Evolutionary conservation across 1,140 invertebrate species (phyloP), one percentile per base, ranked within the genome.

Genomic region (Leucophenga varia): DNA sequence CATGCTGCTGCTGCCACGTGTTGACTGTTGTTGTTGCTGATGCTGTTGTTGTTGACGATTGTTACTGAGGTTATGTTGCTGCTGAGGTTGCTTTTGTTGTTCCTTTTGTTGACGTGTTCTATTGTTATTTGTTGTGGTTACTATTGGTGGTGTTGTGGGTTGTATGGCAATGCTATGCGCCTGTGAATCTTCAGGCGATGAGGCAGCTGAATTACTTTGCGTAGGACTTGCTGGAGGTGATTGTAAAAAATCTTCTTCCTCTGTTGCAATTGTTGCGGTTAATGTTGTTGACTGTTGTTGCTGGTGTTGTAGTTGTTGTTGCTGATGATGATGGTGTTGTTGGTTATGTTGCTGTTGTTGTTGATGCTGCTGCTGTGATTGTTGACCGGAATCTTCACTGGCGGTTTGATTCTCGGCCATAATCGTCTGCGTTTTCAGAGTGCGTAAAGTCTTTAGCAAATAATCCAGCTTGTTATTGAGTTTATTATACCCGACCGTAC

Each of bases 321-420:
- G 54, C 30, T 49, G 46, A 21, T 53, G 57, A 13, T 56, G 52
- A 19, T 57, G 59, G 13, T 60, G 67, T 16, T 70, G 56, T 4
- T 57, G 55, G 8, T 68, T 54, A 51, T 47, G 59, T 0, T 61
- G 55, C 3, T 61, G 54, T 12, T 64, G 57, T 6, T 69, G 68
- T n/a, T 65, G 61, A 9, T 72, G 61, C 14, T 67, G 57, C 25
- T 69, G 56, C 28, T 63, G 55, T 63, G 67, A 63, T 37, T 73
- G 70, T 60, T 65, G 65, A 54, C 70, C 73, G 68, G 73, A 70
- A 64, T 73, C 70, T 55, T 64, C 72, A 52, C 63, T 71, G 47
- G 69, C 70, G 47, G 61, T 73, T 71, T 73, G 70, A 69, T 73
- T 73, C 70, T 73, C 70, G 65, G 70, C 70, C 70, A 73, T 73